A percentile compares a stretch with the other conserved stretches of the same genome.
phyloP scores from a whole-genome alignment of 2,797 vertebrate species.

The Schizothorax lantsangensis region DNA sequence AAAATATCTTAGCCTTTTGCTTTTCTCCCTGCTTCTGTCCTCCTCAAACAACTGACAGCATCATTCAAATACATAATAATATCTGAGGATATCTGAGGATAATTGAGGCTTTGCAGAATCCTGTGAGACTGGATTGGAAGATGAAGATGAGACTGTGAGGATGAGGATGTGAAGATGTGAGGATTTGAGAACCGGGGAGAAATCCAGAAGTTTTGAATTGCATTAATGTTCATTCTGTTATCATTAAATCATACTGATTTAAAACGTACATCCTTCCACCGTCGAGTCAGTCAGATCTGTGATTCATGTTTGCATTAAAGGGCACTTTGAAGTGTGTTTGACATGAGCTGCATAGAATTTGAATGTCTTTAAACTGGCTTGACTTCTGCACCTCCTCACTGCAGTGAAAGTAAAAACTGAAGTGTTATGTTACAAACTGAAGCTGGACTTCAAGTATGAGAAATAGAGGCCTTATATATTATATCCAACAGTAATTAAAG shows the following conservation, averaged over 20 bases:
- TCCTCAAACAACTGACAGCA: conserved; percentile 3
- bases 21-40: background rate
- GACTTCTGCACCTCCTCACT: conserved; percentile 37
- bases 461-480: background rate
- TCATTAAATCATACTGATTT: conserved; percentile 49
- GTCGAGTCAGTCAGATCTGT: background rate
- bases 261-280: conserved; percentile 7
- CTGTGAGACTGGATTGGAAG: conserved; percentile 22
- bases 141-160: conserved; percentile 11
- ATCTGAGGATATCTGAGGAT: background rate
- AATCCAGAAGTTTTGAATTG: conserved; percentile 24
- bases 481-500: background rate
- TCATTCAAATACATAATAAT: conserved; percentile 14
- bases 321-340: conserved; percentile 48
- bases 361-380: conserved; percentile 59
- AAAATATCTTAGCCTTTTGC: background rate
- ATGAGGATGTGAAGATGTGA: conserved; percentile 25
- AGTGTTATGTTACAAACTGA: background rate
- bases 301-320: conserved; percentile 49
- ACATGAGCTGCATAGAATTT: conserved; percentile 56
- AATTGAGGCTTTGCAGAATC: conserved; percentile 16
- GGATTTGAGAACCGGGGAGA: conserved; percentile 24
- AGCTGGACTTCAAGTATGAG: background rate
- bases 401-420: conserved; percentile 13
- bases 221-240: conserved; percentile 26